Base-by-base conservation (phyloP, 2,113 vertebrate genomes). In the Chiloscyllium plagiosum region DNA sequence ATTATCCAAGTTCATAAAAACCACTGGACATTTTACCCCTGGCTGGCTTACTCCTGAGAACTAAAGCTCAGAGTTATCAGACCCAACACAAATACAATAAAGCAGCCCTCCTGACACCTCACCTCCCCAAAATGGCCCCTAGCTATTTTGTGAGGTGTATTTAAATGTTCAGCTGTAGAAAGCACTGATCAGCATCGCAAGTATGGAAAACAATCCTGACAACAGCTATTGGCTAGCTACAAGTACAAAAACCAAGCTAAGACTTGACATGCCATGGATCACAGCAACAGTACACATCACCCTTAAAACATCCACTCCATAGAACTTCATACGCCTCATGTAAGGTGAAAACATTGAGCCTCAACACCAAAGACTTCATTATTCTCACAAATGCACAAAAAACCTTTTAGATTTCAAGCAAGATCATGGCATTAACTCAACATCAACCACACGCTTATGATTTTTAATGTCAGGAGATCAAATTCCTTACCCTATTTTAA, bases 31-130 rank as follows among this genome's bases (percentile, higher is more conserved):
- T 52, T 95, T 76, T 47, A 47, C 69, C 94, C 94, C 69, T 26
- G 29, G 69, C 24, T 72, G 69, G 94, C 68, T 95, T 95, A 95
- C 68, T 68, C 94, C 94, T 70, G 94, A 95, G 94, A 69, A 95
- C 68, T 69, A 94, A 20, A 42, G 42, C 65, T 94, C 66, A 95
- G 94, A 95, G 50, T 95, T 95, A 72, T 95, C 94, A 72, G 69
- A 70, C 94, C 42, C 94, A 95, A 95, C 66, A 95, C 94, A 95
- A 95, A 52, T 66, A 93, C n/a, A 93, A 93, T 33, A 95, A 72
- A 50, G 94, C 94, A 95, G 24, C 68, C 42, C 29, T 76, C 68
- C 66, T 61, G 56, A 61, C 56, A 61, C 56, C 56, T 1, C 68
- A 5, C 68, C 72, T 68, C 94, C 94, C 94, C 72, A 42, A 29